These are phyloP conservation scores for Cyclura pinguis DNA, from an alignment of 2,797 vertebrate species.

Conservation along the genomic window DNA sequence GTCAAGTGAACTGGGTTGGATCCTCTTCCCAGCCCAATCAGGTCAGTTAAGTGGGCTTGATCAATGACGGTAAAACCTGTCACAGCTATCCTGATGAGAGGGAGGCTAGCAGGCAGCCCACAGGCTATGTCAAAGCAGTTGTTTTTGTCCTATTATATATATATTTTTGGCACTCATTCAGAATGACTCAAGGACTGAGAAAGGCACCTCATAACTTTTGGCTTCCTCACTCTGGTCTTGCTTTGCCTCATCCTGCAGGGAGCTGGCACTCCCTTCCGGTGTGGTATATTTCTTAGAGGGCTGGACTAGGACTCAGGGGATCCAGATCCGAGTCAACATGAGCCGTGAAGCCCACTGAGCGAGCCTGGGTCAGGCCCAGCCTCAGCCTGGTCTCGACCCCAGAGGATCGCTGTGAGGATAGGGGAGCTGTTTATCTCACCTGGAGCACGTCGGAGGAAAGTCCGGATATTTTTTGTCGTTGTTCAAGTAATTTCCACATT, in stretches of 20 bases:
- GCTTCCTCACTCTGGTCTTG: not conserved
- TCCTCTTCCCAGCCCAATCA: fast-evolving
- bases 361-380: too few species aligned
- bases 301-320: too few species aligned
- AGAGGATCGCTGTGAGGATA: too few species aligned
- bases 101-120: not conserved
- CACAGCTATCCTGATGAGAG: slow-evolving; percentile 12
- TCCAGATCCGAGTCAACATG: not conserved
- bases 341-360: not conserved
- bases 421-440: too few species aligned
- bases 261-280: too few species aligned
- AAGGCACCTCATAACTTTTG: not conserved
- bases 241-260: not conserved
- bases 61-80: not conserved
- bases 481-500: too few species aligned
- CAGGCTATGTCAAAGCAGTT: slow-evolving; percentile 10
- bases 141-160: not conserved
- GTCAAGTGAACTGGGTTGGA: not conserved
- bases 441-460: too few species aligned
- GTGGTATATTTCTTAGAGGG: too few species aligned
- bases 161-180: slow-evolving; percentile 21
- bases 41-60: too few species aligned
- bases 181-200: slow-evolving; percentile 12
- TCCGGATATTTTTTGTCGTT: too few species aligned
- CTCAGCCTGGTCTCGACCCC: too few species aligned